These are phyloP conservation scores for Elgonia sp. DNA, from an alignment of 2,888 invertebrate species.

Conservation along the genomic window DNA sequence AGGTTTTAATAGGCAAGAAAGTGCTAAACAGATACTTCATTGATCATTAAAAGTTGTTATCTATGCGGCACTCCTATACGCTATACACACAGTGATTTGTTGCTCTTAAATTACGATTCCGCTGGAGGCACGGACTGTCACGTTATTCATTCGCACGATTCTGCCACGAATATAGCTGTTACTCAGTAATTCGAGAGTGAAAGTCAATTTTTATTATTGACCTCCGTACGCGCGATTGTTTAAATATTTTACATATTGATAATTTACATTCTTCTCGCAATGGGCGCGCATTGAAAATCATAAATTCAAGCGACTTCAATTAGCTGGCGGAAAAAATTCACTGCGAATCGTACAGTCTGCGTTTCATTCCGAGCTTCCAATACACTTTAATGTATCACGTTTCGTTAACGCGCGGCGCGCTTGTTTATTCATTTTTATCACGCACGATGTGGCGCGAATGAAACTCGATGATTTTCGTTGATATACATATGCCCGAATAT, in stretches of 20 bases:
- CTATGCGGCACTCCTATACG: slow-evolving; percentile 70
- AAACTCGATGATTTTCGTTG: slow-evolving; percentile 35
- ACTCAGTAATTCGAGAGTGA: slow-evolving; percentile 55
- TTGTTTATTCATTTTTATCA: slow-evolving; percentile 59
- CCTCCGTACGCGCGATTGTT: slow-evolving; percentile 51
- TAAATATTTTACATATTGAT: slow-evolving; percentile 48
- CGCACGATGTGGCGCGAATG: slow-evolving; percentile 27
- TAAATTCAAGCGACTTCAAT: slow-evolving; percentile 45
- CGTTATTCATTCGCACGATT: slow-evolving; percentile 62
- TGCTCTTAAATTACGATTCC: slow-evolving; percentile 65
- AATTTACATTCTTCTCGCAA: slow-evolving; percentile 41
- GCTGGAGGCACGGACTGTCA: slow-evolving; percentile 65
- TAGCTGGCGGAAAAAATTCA: slow-evolving; percentile 29
- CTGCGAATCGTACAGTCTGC: slow-evolving; percentile 12
- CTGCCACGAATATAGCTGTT: slow-evolving; percentile 67
- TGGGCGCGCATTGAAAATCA: slow-evolving; percentile 14
- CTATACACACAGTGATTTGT: slow-evolving; percentile 68
- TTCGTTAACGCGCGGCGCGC: slow-evolving; percentile 34
- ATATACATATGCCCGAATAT: background rate
- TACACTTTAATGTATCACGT: slow-evolving; percentile 45
- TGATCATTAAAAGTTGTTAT: slow-evolving; percentile 69
- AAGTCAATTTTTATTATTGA: slow-evolving; percentile 60
- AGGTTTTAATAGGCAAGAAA: slow-evolving; percentile 56
- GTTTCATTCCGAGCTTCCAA: slow-evolving; percentile 21
- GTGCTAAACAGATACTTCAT: slow-evolving; percentile 70